A percentile compares a stretch with the other conserved stretches of the same genome.
phyloP scores from a whole-genome alignment of 2,113 vertebrate genomes.

The Nesoenas mayeri region DNA sequence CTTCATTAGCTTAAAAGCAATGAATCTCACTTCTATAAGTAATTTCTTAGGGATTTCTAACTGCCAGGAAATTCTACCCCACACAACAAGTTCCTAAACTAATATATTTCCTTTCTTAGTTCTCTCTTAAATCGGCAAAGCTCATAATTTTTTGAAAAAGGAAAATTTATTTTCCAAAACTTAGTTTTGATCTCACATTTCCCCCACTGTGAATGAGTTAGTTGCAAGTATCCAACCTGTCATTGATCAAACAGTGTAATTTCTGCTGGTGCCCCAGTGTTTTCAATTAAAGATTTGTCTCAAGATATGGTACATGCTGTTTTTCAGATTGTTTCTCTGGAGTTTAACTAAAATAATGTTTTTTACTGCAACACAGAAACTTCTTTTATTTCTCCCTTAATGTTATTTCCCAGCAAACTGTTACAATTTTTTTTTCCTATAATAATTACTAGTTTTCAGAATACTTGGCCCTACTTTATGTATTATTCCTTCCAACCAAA shows the following conservation, averaged over 20 bases:
- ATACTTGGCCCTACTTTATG: neutral
- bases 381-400: neutral
- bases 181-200: neutral
- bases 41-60: neutral
- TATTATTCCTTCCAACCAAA: neutral
- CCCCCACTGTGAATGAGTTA: neutral
- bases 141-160: neutral
- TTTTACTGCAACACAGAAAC: neutral
- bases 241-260: neutral
- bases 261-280: neutral
- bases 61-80: neutral
- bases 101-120: neutral
- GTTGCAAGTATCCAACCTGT: neutral
- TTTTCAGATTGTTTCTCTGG: conserved; percentile 13
- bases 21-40: neutral
- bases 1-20: neutral
- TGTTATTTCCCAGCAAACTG: neutral
- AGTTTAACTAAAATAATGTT: neutral
- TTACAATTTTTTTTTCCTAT: neutral
- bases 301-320: neutral
- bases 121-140: neutral
- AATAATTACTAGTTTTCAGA: neutral
- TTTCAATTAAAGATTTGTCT: conserved; percentile 44
- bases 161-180: neutral
- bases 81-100: neutral